Conservation (phyloP, 2,113 vertebrate genomes). For the Indri indri region DNA sequence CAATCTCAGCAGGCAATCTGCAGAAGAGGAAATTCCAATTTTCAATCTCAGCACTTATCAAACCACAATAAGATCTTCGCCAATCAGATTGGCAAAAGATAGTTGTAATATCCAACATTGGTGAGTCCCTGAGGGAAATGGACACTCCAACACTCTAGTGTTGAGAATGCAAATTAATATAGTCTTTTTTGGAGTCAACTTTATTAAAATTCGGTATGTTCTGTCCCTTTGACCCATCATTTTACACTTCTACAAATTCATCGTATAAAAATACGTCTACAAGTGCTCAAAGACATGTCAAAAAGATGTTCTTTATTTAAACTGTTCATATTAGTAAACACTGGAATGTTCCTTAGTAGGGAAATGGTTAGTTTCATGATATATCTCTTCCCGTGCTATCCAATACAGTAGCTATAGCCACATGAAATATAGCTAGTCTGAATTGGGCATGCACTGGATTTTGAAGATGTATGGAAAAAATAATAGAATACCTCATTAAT, state of each 20-base stretch:
- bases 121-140: neutral
- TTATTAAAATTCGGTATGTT: neutral
- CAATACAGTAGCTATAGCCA: neutral
- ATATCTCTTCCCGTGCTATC: neutral
- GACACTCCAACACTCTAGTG: neutral
- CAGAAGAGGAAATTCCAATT: slow-evolving; percentile 1
- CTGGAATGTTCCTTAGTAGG: neutral
- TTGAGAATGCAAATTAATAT: neutral
- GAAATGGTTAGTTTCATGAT: neutral
- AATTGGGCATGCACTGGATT: neutral
- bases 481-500: neutral
- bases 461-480: neutral
- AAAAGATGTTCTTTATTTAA: neutral
- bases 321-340: neutral
- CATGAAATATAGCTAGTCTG: neutral
- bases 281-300: neutral
- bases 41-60: neutral
- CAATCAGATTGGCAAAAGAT: neutral
- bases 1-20: slow-evolving; percentile 3
- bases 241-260: slow-evolving; percentile 4
- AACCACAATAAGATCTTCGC: neutral
- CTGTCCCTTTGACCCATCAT: neutral
- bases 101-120: neutral
- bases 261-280: neutral
- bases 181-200: neutral